These are phyloP conservation scores for Ceyx margarethae DNA, from an alignment of 2,113 vertebrate species.

Conservation along the genomic window DNA sequence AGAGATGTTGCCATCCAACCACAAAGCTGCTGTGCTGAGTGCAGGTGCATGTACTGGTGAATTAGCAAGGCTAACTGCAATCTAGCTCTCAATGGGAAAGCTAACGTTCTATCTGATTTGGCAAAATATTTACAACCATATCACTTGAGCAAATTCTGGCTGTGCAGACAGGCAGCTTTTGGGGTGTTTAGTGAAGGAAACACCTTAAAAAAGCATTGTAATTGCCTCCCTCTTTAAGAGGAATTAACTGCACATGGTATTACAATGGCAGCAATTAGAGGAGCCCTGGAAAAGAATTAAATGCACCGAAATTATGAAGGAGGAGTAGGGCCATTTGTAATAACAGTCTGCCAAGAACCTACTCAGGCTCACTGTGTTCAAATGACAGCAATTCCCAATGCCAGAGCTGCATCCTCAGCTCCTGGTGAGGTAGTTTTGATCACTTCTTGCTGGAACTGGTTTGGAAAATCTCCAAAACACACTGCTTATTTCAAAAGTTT, in stretches of 20 bases:
- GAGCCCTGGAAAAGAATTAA: background rate
- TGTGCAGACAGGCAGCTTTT: background rate
- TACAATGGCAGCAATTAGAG: background rate
- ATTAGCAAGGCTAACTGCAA: background rate
- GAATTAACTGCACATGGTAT: background rate
- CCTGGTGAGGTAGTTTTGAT: background rate
- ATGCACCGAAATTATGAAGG: background rate
- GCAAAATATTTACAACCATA: background rate
- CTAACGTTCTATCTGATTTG: background rate
- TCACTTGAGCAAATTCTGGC: background rate
- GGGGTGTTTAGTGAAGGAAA: background rate
- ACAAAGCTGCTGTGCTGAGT: background rate
- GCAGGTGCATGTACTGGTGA: background rate
- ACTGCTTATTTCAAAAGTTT: background rate
- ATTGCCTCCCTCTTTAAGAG: background rate
- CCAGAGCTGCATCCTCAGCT: background rate
- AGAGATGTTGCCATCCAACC: background rate
- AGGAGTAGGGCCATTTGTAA: background rate
- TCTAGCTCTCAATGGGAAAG: background rate
- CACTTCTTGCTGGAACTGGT: background rate
- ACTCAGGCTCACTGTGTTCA: background rate
- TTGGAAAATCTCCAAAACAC: background rate
- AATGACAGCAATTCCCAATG: background rate
- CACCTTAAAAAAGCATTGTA: background rate
- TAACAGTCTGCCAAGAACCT: background rate